Conservation (phyloP, 2,113 vertebrate species). For the Clarias magur region DNA sequence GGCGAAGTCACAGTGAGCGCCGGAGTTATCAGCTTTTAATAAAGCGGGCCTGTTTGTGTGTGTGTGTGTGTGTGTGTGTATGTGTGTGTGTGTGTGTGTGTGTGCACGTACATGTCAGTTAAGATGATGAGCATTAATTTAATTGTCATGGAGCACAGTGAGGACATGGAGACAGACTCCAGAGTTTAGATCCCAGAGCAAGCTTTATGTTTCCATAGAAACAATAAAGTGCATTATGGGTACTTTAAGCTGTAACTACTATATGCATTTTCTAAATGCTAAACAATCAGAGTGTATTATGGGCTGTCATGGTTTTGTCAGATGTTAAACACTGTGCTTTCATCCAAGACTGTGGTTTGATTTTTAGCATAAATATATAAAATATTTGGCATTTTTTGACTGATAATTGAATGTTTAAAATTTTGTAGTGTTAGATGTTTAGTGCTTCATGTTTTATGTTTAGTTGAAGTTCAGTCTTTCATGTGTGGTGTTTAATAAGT, state of each 20-base stretch:
- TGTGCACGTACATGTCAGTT: not conserved
- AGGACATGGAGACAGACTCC: constrained; percentile 14
- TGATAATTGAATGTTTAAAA: not conserved
- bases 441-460: not conserved
- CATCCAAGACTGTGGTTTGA: not conserved
- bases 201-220: not conserved
- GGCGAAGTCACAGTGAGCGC: constrained; percentile 44
- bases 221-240: not conserved
- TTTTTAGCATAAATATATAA: not conserved
- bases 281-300: not conserved
- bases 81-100: constrained; percentile 12
- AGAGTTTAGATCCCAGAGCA: not conserved
- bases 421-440: not conserved
- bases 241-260: not conserved
- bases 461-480: not conserved
- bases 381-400: not conserved
- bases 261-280: not conserved
- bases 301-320: not conserved
- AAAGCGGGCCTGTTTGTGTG: constrained; percentile 8
- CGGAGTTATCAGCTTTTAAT: not conserved
- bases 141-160: constrained; percentile 11
- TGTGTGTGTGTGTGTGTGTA: constrained; percentile 28
- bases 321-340: not conserved
- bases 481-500: not conserved
- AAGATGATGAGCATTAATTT: not conserved